Conservation (phyloP, 2,113 vertebrate genomes). For the Thomomys bottae region DNA sequence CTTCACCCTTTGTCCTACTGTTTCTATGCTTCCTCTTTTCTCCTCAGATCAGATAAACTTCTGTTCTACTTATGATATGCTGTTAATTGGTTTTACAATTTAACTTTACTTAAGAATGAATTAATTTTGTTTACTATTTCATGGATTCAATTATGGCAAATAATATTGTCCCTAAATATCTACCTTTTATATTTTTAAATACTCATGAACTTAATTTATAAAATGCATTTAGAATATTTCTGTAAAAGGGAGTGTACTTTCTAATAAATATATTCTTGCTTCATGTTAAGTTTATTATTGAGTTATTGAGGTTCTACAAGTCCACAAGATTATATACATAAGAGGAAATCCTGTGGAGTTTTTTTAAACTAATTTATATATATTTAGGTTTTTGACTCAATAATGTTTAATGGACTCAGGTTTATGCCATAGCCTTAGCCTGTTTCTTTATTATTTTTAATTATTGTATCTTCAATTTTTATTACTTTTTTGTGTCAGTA, state of each 20-base stretch:
- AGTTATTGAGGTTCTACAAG: background rate
- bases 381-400: too few relatives aligned
- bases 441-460: too few relatives aligned
- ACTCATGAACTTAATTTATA: background rate
- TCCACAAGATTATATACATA: too few relatives aligned
- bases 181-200: background rate
- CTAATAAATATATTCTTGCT: background rate
- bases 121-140: background rate
- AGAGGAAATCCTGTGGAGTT: too few relatives aligned
- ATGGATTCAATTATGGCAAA: background rate
- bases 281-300: background rate
- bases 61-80: background rate
- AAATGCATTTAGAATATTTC: background rate
- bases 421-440: too few relatives aligned
- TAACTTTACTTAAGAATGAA: background rate
- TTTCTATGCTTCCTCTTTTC: too few relatives aligned
- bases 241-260: accelerated
- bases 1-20: too few relatives aligned
- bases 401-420: too few relatives aligned
- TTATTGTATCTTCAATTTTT: too few relatives aligned
- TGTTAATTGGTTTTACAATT: background rate
- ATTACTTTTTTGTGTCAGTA: too few relatives aligned
- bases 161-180: background rate
- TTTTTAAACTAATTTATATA: too few relatives aligned
- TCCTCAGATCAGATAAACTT: too few relatives aligned